phyloP scores from a whole-genome alignment of 1,140 invertebrate species.

The Papilio glaucus region DNA sequence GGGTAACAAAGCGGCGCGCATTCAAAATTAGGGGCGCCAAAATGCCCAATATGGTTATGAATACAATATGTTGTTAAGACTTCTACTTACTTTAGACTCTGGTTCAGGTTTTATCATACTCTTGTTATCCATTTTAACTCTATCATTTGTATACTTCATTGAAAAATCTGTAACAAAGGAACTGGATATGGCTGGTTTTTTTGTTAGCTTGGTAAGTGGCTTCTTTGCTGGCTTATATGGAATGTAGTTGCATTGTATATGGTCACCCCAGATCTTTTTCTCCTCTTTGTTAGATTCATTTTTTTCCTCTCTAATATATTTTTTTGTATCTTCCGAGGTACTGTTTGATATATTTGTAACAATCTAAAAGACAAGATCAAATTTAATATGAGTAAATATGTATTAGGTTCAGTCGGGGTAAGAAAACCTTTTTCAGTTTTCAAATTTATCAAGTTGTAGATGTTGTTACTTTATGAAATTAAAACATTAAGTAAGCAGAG shows the following conservation, averaged over 20 bases:
- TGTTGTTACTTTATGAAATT: too few relatives aligned
- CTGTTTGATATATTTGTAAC: conserved; percentile 73
- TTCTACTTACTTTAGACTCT: conserved; percentile 51
- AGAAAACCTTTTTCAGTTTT: too few relatives aligned
- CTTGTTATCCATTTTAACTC: conserved; percentile 39
- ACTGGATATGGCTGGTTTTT: conserved; percentile 70
- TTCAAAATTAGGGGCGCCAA: too few relatives aligned
- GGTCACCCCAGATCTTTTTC: conserved; percentile 74
- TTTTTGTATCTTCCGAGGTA: conserved; percentile 77
- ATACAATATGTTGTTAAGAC: too few relatives aligned
- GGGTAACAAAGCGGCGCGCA: too few relatives aligned
- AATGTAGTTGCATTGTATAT: conserved; percentile 70
- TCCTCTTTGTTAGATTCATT: conserved; percentile 67
- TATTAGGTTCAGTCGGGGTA: too few relatives aligned
- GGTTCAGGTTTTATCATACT: conserved; percentile 46
- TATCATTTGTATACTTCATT: conserved; percentile 75
- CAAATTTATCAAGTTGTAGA: too few relatives aligned
- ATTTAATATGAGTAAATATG: neutral
- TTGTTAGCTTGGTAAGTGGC: conserved; percentile 68
- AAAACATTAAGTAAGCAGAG: too few relatives aligned
- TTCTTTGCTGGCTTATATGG: conserved; percentile 67
- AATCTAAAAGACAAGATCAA: conserved; percentile 60
- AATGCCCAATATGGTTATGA: too few relatives aligned
- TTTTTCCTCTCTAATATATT: conserved; percentile 69
- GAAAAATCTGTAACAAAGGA: conserved; percentile 77